Evolutionary conservation across 2,113 vertebrate species (phyloP).

Genomic region (Noctilio leporinus): DNA sequence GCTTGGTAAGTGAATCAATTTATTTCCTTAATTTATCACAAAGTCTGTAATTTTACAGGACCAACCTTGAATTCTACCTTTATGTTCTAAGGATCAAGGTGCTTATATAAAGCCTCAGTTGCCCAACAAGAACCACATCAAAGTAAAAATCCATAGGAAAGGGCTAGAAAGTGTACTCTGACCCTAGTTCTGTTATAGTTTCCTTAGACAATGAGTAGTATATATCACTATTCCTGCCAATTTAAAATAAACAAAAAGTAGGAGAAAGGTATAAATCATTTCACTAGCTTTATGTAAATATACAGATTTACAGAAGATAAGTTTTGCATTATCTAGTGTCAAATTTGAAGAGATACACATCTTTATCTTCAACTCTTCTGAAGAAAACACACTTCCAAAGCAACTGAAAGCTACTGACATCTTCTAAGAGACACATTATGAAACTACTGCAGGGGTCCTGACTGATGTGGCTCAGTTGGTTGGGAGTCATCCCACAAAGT

Average conservation of each 20-base stretch:
- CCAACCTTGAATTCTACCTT: neutral
- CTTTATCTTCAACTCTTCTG: neutral
- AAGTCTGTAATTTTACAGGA: neutral
- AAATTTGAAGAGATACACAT: neutral
- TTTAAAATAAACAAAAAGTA: neutral
- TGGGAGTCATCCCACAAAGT: too few species aligned
- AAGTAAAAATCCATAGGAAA: neutral
- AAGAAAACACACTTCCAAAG: constrained; percentile 2
- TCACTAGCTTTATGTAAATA: neutral
- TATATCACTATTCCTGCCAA: neutral
- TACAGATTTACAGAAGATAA: neutral
- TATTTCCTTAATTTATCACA: neutral
- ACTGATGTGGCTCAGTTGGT: too few species aligned
- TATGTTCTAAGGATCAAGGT: neutral
- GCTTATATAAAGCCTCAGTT: neutral
- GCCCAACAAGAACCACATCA: neutral
- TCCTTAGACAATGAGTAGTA: neutral
- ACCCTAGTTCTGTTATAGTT: neutral
- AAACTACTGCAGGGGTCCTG: neutral
- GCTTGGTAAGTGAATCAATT: neutral
- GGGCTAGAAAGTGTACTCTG: neutral
- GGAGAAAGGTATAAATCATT: neutral
- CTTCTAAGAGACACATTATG: neutral
- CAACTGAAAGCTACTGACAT: neutral
- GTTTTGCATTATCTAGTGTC: neutral